These are phyloP conservation scores for Orussus abietinus DNA, from an alignment of 1,140 invertebrate species.

Conservation along the genomic window DNA sequence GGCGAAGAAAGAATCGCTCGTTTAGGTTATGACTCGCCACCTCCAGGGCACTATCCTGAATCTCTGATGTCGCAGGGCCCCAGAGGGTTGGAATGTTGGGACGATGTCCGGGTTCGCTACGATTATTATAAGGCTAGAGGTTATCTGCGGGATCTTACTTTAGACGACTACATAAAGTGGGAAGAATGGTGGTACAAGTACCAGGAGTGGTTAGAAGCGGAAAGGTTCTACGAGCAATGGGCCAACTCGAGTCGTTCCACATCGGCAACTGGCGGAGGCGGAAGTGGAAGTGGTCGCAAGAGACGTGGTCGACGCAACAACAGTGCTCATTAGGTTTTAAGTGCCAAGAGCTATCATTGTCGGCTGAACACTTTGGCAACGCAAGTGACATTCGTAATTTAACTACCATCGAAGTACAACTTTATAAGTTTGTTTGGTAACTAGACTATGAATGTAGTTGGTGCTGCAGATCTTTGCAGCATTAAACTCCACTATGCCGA, in stretches of 20 bases:
- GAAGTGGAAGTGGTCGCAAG: constrained; percentile 32
- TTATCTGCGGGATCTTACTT: constrained; percentile 70
- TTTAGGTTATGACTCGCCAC: constrained; percentile 59
- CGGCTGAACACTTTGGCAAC: neutral
- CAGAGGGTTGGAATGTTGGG: constrained; percentile 74
- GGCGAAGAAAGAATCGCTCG: constrained; percentile 54
- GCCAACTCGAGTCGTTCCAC: constrained; percentile 41
- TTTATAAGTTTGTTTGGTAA: constrained; percentile 1
- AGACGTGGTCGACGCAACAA: constrained; percentile 45
- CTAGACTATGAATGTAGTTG: too few relatives aligned
- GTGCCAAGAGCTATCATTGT: constrained; percentile 6
- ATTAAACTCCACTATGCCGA: too few relatives aligned
- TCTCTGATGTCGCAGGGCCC: constrained; percentile 66
- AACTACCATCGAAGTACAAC: neutral
- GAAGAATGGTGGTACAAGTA: constrained; percentile 94
- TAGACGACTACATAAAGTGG: constrained; percentile 86
- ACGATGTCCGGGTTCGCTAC: constrained; percentile 78
- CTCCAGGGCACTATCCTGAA: constrained; percentile 73
- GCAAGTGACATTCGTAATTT: neutral
- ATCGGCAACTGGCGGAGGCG: constrained; percentile 28
- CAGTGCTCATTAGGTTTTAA: constrained; percentile 29
- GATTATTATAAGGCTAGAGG: constrained; percentile 84
- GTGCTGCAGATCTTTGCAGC: too few relatives aligned
- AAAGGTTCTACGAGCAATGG: constrained; percentile 77
- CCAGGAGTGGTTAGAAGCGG: constrained; percentile 83